Conservation (phyloP, 2,888 invertebrate genomes). For the Gymnocheta viridis region DNA sequence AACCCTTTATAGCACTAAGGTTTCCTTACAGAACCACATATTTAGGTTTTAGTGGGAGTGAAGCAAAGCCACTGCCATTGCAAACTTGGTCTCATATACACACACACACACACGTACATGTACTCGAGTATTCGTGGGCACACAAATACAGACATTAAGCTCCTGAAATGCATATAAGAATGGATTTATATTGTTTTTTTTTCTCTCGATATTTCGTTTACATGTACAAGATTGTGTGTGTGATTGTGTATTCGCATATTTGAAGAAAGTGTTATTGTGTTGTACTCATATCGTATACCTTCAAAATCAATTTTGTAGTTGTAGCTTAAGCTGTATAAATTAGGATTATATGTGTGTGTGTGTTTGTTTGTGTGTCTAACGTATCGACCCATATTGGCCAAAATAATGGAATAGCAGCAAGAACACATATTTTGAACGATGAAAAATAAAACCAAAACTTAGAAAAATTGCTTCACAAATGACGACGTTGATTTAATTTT, state of each 20-base stretch:
- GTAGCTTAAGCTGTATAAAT: conserved; percentile 1
- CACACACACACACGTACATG: conserved; percentile 58
- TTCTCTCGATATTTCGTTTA: conserved; percentile 35
- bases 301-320: background rate
- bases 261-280: conserved; percentile 24
- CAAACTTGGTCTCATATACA: conserved; percentile 70
- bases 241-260: conserved; percentile 1
- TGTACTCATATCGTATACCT: background rate
- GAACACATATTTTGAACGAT: background rate
- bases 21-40: conserved; percentile 83
- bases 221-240: background rate
- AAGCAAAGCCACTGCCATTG: conserved; percentile 80
- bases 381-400: conserved; percentile 67
- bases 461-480: conserved; percentile 64
- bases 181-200: conserved; percentile 46
- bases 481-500: conserved; percentile 68
- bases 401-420: conserved; percentile 27
- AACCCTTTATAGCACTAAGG: conserved; percentile 83
- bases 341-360: background rate
- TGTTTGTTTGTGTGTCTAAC: conserved; percentile 6
- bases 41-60: conserved; percentile 82
- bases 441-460: conserved; percentile 14
- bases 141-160: conserved; percentile 21
- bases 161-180: conserved; percentile 19
- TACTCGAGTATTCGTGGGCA: conserved; percentile 33